Evolutionary conservation across 2,888 invertebrate genomes (phyloP).

Genomic region (Ennomos quercinarius): DNA sequence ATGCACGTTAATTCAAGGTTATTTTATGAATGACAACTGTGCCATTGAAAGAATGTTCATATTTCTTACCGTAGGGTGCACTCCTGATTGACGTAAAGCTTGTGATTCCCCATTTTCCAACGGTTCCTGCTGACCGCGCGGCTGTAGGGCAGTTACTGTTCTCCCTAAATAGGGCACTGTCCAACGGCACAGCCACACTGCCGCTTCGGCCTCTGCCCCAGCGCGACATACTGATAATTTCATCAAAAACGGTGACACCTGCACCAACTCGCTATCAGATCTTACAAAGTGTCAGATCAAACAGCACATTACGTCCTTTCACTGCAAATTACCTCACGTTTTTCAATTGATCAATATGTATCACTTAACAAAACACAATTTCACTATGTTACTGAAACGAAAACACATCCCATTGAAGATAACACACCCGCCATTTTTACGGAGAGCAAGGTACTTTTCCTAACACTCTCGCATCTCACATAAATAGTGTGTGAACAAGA

Average conservation of each 20-base stretch:
- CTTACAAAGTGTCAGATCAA: slow-evolving; percentile 68
- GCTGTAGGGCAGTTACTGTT: slow-evolving; percentile 95
- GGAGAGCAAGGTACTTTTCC: slow-evolving; percentile 74
- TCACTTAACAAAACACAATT: slow-evolving; percentile 56
- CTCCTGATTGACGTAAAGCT: slow-evolving; percentile 96
- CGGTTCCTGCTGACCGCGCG: slow-evolving; percentile 94
- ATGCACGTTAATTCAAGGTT: slow-evolving; percentile 45
- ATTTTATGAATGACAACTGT: slow-evolving; percentile 36
- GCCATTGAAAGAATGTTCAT: slow-evolving; percentile 57
- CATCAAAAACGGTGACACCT: slow-evolving; percentile 81
- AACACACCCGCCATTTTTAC: slow-evolving; percentile 86
- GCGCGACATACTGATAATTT: slow-evolving; percentile 86
- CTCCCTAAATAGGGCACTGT: slow-evolving; percentile 87
- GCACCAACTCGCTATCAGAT: slow-evolving; percentile 67
- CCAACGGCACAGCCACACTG: slow-evolving; percentile 87
- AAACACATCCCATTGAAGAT: slow-evolving; percentile 81
- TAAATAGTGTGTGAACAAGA: slow-evolving; percentile 46
- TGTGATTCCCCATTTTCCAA: slow-evolving; percentile 97
- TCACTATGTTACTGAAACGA: slow-evolving; percentile 72
- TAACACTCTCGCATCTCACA: slow-evolving; percentile 53
- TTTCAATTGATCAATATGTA: slow-evolving; percentile 41
- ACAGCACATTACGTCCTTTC: slow-evolving; percentile 62
- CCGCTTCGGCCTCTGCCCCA: slow-evolving; percentile 87
- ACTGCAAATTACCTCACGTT: slow-evolving; percentile 46
- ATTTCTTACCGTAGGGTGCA: slow-evolving; percentile 89